Evolutionary conservation across 1,140 invertebrate genomes (phyloP).

Genomic region (Tetranychus cinnabarinus): DNA sequence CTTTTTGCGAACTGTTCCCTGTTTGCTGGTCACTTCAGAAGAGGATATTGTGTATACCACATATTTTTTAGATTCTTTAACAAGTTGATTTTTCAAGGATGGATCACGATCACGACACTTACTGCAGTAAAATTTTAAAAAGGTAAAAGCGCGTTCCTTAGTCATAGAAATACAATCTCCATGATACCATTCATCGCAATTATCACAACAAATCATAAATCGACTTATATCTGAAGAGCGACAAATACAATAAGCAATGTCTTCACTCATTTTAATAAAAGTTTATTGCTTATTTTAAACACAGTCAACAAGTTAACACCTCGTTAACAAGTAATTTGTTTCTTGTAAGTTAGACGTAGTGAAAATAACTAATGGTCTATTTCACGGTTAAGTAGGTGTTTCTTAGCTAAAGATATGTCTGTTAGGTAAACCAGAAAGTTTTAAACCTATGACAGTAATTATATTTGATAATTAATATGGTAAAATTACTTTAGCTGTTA

Average conservation of each 20-base stretch:
- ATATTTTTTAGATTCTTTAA: conserved; percentile 14
- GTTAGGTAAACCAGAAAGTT: too few species aligned
- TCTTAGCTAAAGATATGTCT: too few species aligned
- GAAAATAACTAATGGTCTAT: too few species aligned
- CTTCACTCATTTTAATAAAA: background rate
- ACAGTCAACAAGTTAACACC: too few species aligned
- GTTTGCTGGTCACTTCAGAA: background rate
- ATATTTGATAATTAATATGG: too few species aligned
- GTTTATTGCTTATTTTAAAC: too few species aligned
- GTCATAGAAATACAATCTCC: conserved; percentile 89
- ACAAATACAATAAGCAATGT: conserved; percentile 62
- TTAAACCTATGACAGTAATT: too few species aligned
- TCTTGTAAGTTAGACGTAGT: too few species aligned
- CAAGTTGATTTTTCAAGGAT: conserved; percentile 49
- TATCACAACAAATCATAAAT: conserved; percentile 94
- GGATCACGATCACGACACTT: conserved; percentile 42
- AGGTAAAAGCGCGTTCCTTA: conserved; percentile 68
- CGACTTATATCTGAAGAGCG: conserved; percentile 66
- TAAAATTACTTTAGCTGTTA: too few species aligned
- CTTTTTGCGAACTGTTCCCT: background rate
- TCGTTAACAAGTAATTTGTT: too few species aligned
- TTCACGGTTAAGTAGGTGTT: too few species aligned
- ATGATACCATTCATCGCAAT: conserved; percentile 96
- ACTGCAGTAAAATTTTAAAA: conserved; percentile 72
- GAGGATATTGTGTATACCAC: background rate